Evolutionary conservation across 1,140 invertebrate species (phyloP).

Genomic region (Schmidtea mediterranea): DNA sequence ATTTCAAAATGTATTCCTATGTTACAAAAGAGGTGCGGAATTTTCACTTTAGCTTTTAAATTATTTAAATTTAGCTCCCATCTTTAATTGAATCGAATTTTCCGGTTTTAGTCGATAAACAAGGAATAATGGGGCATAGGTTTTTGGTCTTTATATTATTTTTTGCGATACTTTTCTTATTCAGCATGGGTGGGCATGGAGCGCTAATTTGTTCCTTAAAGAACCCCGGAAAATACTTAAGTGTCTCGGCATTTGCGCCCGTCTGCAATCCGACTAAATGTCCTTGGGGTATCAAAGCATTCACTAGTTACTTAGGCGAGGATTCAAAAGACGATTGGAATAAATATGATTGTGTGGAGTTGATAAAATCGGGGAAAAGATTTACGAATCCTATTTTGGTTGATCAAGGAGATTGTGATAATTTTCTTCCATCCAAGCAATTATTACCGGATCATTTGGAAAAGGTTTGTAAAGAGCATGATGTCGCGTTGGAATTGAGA

Average conservation of each 20-base stretch:
- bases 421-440: slow-evolving; percentile 47
- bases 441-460: slow-evolving; percentile 59
- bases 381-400: slow-evolving; percentile 23
- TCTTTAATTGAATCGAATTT: slow-evolving; percentile 47
- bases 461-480: slow-evolving; percentile 38
- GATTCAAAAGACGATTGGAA: slow-evolving; percentile 1
- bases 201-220: slow-evolving; percentile 66
- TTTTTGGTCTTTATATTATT: slow-evolving; percentile 11
- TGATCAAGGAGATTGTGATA: slow-evolving; percentile 48
- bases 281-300: slow-evolving; percentile 55
- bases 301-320: slow-evolving; percentile 54
- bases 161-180: slow-evolving; percentile 12
- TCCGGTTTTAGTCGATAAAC: slow-evolving; percentile 27
- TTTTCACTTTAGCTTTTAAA: slow-evolving; percentile 7
- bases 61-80: slow-evolving; percentile 31
- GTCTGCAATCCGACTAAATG: slow-evolving; percentile 61
- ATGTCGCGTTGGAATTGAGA: slow-evolving; percentile 43
- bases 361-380: slow-evolving; percentile 51
- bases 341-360: slow-evolving; percentile 51
- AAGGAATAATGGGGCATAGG: slow-evolving; percentile 52
- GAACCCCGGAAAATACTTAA: slow-evolving; percentile 60
- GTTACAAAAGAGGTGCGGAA: slow-evolving; percentile 46
- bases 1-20: slow-evolving; percentile 89
- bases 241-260: slow-evolving; percentile 81
- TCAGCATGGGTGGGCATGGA: slow-evolving; percentile 84